Base-by-base conservation (phyloP, 2,113 vertebrate genomes). In the Acrocephalus arundinaceus region DNA sequence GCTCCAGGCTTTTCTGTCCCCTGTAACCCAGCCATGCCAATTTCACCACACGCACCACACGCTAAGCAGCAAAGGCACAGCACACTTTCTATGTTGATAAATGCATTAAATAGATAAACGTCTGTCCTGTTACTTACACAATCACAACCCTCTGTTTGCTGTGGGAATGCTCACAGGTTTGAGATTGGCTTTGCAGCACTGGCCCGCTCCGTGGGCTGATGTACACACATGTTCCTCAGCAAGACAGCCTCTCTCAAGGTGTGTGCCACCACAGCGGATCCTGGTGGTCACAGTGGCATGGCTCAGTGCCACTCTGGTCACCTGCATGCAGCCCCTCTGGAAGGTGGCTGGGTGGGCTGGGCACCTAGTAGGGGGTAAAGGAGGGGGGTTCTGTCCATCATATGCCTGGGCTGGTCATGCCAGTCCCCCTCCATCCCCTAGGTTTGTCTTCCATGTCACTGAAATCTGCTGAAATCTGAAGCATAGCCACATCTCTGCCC, bases 251-350 rank as follows among this genome's bases (percentile, higher is more conserved):
- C 5, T 0, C 61, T 57, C 45, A 24, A 28, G 45, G 33, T 1
- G 30, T 16, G 27, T 2, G 4, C 33, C 0, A 0, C 18, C 0
- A 0, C 24, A 48, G 57, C 0, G 0, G 41, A 28, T 37, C 31
- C 23, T 0, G 0, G 27, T 1, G 1, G 11, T 54, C 68, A 35
- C 48, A 17, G 19, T 0, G 0, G n/a, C n/a, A 41, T 0, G 1
- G 52, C 46, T 81, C 55, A 20, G 37, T 37, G 59, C 43, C 63
- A 77, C 20, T 39, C 37, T 31, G 0, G 0, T 46, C 68, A 49
- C 45, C 21, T 14, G n/a, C 58, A 51, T 0, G 0, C 19, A 45
- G 35, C 58, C 19, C 8, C 30, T 61, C 37, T 0, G 0, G 25
- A 72, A 30, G 58, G 59, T 2, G 4, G 28, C 11, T 62, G 51